phyloP scores from a whole-genome alignment of 1,140 invertebrate genomes.

The Philaenus spumarius region DNA sequence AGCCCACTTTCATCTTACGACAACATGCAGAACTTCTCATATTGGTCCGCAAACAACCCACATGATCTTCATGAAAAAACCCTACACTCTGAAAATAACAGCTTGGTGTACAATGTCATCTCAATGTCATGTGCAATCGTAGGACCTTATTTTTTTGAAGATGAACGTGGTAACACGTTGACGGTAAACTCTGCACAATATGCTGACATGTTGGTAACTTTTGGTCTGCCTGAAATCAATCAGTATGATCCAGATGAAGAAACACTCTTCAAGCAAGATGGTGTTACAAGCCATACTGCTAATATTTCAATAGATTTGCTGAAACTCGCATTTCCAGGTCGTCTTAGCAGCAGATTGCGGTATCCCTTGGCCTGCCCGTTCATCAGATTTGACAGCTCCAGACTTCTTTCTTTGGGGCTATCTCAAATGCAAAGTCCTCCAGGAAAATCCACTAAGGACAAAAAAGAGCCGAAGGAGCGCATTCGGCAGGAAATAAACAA shows the following conservation, averaged over 20 bases:
- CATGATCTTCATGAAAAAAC: slow-evolving; percentile 22
- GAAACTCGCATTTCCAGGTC: slow-evolving; percentile 4
- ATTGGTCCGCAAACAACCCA: slow-evolving; percentile 31
- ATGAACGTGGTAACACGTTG: slow-evolving; percentile 21
- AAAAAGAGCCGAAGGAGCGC: not conserved
- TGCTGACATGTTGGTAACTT: slow-evolving; percentile 23
- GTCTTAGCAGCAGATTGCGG: not conserved
- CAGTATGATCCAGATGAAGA: not conserved
- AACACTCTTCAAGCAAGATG: slow-evolving; percentile 5
- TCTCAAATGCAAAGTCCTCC: too few species aligned
- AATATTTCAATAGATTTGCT: slow-evolving; percentile 4
- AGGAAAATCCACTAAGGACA: too few species aligned
- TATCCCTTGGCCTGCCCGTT: slow-evolving; percentile 1
- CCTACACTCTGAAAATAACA: slow-evolving; percentile 34
- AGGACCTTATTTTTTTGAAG: slow-evolving; percentile 26
- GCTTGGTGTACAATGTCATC: slow-evolving; percentile 31
- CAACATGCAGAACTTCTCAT: slow-evolving; percentile 37
- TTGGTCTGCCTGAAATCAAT: slow-evolving; percentile 20
- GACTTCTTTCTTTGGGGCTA: too few species aligned
- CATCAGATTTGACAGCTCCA: not conserved
- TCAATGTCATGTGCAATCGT: slow-evolving; percentile 13
- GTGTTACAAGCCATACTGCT: not conserved
- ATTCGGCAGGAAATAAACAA: not conserved
- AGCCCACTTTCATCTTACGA: slow-evolving; percentile 36
- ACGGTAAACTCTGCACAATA: slow-evolving; percentile 24